Conservation (phyloP, 2,113 vertebrate genomes). For the Bufo gargarizans region DNA sequence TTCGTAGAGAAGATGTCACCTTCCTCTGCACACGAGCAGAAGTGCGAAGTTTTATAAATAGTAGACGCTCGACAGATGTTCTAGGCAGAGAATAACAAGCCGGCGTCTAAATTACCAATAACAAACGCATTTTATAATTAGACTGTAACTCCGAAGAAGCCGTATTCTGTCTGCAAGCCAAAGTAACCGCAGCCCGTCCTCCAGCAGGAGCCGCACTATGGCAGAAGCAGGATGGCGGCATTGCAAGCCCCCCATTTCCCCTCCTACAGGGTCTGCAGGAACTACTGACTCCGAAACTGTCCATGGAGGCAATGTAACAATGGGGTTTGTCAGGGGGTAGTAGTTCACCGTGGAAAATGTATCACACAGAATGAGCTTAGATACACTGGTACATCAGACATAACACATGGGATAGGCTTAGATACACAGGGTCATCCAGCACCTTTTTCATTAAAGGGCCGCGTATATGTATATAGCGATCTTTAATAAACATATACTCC, state of each 20-base stretch:
- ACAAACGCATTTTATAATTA: constrained; percentile 17
- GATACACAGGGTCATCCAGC: too few relatives aligned
- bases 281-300: too few relatives aligned
- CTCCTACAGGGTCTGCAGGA: too few relatives aligned
- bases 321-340: too few relatives aligned
- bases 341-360: too few relatives aligned
- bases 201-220: too few relatives aligned
- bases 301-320: not conserved
- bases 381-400: too few relatives aligned
- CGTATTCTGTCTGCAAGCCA: not conserved
- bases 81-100: constrained; percentile 33
- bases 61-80: constrained; percentile 13
- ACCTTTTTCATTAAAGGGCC: too few relatives aligned
- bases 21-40: not conserved
- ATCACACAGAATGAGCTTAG: too few relatives aligned
- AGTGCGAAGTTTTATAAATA: constrained; percentile 42
- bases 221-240: not conserved
- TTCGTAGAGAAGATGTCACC: not conserved
- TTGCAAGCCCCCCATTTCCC: not conserved
- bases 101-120: not conserved
- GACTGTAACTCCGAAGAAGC: not conserved
- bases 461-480: too few relatives aligned
- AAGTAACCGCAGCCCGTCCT: not conserved
- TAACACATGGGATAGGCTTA: too few relatives aligned
- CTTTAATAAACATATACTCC: too few relatives aligned